Percentiles rank a stretch among this genome's conserved stretches.
phyloP scores from a whole-genome alignment of 2,113 vertebrate genomes.

The Ptyas mucosa region DNA sequence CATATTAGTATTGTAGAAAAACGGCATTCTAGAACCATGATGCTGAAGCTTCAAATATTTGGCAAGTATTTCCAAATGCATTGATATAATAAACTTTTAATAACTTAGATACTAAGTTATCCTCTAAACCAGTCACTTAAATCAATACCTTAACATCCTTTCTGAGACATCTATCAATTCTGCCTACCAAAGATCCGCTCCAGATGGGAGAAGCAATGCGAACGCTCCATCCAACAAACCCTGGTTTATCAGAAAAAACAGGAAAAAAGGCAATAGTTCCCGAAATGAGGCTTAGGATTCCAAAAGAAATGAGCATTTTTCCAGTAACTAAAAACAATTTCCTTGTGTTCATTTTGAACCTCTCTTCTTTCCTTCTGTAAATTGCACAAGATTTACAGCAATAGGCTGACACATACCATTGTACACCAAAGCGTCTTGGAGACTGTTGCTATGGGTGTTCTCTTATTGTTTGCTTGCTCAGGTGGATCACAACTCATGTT shows the following conservation, averaged over 20 bases:
- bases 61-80: background rate
- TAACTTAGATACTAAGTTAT: background rate
- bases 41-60: background rate
- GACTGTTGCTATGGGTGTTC: constrained; percentile 63
- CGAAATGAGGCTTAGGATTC: constrained; percentile 49
- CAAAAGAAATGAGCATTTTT: constrained; percentile 42
- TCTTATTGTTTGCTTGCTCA: constrained; percentile 61
- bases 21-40: background rate
- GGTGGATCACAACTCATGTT: constrained; percentile 46
- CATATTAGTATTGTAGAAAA: background rate
- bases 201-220: constrained; percentile 63
- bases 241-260: constrained; percentile 50
- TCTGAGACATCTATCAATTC: constrained; percentile 33
- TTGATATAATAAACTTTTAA: background rate
- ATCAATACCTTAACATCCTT: constrained; percentile 25
- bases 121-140: constrained; percentile 13
- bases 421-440: constrained; percentile 72
- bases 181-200: constrained; percentile 66
- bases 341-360: constrained; percentile 36
- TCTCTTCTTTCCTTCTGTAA: background rate
- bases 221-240: constrained; percentile 56
- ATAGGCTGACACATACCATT: constrained; percentile 40
- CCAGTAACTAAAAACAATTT: constrained; percentile 40
- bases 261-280: constrained; percentile 59
- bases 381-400: constrained; percentile 41